Conservation (phyloP, 2,113 vertebrate genomes). For the Tragelaphus strepsiceros region DNA sequence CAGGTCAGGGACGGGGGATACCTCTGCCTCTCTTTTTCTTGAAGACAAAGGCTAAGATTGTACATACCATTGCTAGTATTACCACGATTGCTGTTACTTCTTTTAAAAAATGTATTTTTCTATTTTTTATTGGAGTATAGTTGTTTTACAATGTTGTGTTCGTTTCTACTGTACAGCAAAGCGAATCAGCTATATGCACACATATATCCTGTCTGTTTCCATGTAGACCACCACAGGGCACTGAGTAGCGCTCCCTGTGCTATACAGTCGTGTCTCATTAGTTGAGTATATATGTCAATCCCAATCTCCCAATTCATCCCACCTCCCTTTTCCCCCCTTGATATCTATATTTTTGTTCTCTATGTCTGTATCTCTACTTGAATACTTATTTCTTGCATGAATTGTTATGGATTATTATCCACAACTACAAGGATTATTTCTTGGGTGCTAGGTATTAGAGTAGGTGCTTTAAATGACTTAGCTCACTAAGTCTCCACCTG, state of each 20-base stretch:
- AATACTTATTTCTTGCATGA: background rate
- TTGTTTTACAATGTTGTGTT: background rate
- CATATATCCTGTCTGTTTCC: background rate
- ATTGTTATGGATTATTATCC: background rate
- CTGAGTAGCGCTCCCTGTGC: background rate
- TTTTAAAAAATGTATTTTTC: background rate
- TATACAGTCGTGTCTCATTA: background rate
- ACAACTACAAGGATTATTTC: background rate
- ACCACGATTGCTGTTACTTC: background rate
- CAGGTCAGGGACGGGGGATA: background rate
- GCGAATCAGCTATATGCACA: background rate
- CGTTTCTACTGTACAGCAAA: background rate
- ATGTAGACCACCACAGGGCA: background rate
- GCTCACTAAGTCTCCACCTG: background rate
- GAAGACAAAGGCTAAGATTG: background rate
- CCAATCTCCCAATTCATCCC: background rate
- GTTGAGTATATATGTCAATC: background rate
- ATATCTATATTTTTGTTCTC: background rate
- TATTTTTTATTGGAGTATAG: background rate
- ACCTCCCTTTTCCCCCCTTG: background rate
- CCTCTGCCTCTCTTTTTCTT: background rate
- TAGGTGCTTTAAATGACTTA: background rate
- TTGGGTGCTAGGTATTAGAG: background rate
- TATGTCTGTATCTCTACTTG: background rate
- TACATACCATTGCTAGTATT: too few relatives aligned